A percentile compares a stretch with the other conserved stretches of the same genome.
These are phyloP conservation scores for Tichodroma muraria DNA, from an alignment of 2,113 vertebrate genomes.

Conservation along the genomic window DNA sequence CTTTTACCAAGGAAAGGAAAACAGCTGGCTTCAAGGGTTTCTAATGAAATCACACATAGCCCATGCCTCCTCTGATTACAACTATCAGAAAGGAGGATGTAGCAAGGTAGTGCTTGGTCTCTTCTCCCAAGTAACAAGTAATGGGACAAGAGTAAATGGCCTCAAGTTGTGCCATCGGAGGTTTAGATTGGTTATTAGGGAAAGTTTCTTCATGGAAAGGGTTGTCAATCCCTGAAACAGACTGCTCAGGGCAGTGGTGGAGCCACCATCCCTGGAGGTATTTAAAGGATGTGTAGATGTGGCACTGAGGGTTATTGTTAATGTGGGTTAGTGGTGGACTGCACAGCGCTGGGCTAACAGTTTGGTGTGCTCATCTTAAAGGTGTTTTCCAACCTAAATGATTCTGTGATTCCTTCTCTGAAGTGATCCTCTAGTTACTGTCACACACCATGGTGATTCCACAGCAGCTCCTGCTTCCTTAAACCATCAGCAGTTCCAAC, in stretches of 20 bases:
- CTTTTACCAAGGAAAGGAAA: not conserved
- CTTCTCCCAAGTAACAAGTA: not conserved
- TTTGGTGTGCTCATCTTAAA: not conserved
- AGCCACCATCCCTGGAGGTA: not conserved
- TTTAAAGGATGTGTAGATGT: not conserved
- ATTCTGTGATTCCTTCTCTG: not conserved
- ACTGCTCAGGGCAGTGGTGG: not conserved
- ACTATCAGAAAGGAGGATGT: not conserved
- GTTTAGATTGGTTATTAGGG: not conserved
- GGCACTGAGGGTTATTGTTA: not conserved
- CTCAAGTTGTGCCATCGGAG: not conserved
- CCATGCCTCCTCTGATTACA: not conserved
- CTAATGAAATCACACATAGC: not conserved
- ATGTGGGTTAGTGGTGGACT: too few relatives aligned
- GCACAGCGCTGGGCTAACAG: accelerated
- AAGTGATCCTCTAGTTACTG: not conserved
- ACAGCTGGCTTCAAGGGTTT: not conserved
- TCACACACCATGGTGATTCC: not conserved
- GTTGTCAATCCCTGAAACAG: not conserved
- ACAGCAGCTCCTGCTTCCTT: not conserved
- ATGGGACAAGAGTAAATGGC: not conserved
- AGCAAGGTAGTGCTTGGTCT: not conserved
- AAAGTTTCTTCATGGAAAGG: not conserved
- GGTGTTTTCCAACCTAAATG: not conserved
- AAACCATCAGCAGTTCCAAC: not conserved